Evolutionary conservation across 2,888 invertebrate species (phyloP).

Genomic region (Scaptomyza parva): DNA sequence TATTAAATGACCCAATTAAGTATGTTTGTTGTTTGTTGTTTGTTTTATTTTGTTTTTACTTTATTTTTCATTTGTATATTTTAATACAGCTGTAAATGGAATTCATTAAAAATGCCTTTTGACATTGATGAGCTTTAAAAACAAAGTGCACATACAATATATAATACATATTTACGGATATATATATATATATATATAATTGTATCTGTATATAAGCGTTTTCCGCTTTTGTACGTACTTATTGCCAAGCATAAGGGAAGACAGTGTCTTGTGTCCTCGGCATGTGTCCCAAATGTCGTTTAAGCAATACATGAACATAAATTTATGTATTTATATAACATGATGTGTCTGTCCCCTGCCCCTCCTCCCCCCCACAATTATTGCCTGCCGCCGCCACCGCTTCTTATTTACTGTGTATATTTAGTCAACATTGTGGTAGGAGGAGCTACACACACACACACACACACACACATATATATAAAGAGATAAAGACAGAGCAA

Average conservation of each 20-base stretch:
- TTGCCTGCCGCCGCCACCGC: background rate
- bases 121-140: slow-evolving; percentile 67
- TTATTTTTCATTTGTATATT: background rate
- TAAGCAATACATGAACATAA: slow-evolving; percentile 38
- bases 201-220: slow-evolving; percentile 41
- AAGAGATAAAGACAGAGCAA: slow-evolving; percentile 7
- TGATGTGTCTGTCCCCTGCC: background rate
- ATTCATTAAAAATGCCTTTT: slow-evolving; percentile 71
- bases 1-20: slow-evolving; percentile 48
- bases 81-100: slow-evolving; percentile 29
- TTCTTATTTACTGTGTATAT: slow-evolving; percentile 65
- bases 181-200: no score
- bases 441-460: slow-evolving; percentile 8
- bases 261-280: slow-evolving; percentile 7
- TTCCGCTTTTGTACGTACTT: background rate
- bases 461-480: no score
- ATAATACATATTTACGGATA: no score
- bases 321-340: slow-evolving; percentile 32
- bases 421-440: slow-evolving; percentile 62
- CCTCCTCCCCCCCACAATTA: background rate
- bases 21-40: no score
- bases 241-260: slow-evolving; percentile 3
- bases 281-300: slow-evolving; percentile 44
- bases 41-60: no score
- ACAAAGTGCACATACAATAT: slow-evolving; percentile 27